Percentiles rank a stretch among this genome's conserved stretches.
Evolutionary conservation across 2,888 invertebrate species (phyloP).

Genomic region (Lumbricus terrestris): DNA sequence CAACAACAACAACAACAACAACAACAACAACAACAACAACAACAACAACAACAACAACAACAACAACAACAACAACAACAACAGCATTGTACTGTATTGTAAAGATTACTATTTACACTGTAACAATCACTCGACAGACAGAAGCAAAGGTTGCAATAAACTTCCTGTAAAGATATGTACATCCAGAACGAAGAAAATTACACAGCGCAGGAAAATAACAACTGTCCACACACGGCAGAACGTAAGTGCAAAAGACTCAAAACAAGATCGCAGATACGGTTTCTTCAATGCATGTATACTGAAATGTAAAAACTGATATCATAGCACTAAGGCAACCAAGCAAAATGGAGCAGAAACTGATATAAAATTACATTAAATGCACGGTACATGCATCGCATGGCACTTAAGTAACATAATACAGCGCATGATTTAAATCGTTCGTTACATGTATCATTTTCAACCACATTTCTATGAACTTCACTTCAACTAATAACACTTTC

Average conservation of each 20-base stretch:
- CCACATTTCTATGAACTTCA: background rate
- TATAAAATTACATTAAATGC: background rate
- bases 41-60: too few species aligned
- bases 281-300: background rate
- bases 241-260: background rate
- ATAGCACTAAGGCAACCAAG: conserved; percentile 3
- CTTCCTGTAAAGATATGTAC: background rate
- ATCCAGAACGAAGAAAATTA: background rate
- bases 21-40: too few species aligned
- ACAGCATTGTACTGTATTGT: background rate
- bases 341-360: background rate
- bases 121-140: background rate
- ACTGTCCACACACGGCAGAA: background rate
- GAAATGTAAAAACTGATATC: background rate
- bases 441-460: background rate
- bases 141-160: background rate
- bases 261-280: background rate
- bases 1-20: too few species aligned
- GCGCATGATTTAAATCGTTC: background rate
- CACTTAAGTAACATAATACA: background rate
- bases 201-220: background rate
- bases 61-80: too few species aligned
- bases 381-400: background rate
- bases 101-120: background rate
- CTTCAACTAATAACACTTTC: background rate